Evolutionary conservation across 2,888 invertebrate species (phyloP), one percentile per base, ranked within the genome.

Genomic region (Apamea epomidion): DNA sequence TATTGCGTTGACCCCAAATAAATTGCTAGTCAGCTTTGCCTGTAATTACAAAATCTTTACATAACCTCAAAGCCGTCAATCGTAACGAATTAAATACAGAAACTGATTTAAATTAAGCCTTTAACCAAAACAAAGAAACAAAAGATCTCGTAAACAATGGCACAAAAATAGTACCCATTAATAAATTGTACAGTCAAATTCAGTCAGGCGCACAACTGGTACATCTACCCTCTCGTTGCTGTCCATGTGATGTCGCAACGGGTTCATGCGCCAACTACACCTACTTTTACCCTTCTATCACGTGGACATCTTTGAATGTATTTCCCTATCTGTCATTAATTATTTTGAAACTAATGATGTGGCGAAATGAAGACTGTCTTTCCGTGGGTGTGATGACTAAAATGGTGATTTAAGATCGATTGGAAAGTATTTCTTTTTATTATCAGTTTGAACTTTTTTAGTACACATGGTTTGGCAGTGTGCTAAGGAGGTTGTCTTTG

Each of bases 311-410:
- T 65, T 32, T n/a, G 16, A 58, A 78, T 81, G 54, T 71, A 78
- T 86, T 86, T 86, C 81, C 86, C 68, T 74, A 67, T 78, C 69
- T 51, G 75, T 85, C 88, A 81, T 71, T 48, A 8, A 74, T 78
- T 76, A 78, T 76, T 86, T 78, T 68, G 18, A 72, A 72, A 81
- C 72, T 71, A 69, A 67, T 72, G 74, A 85, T 16, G 65, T 37
- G 48, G 16, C n/a, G 62, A 82, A 37, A 67, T 54, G 25, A 42
- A 84, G 14, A 80, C 58, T 42, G 10, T 62, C 2, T 60, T 45
- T 16, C 18, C 12, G 72, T 69, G 29, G 32, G 62, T 37, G 48
- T n/a, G 37, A 64, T 82, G 58, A 82, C 29, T 48, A 64, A 42
- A 70, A 1, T 7, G 25, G 2, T 71, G 62, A 45, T 62, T 7